These are phyloP conservation scores for Gallinago undulata DNA, from an alignment of 2,113 vertebrate species.

Conservation along the genomic window DNA sequence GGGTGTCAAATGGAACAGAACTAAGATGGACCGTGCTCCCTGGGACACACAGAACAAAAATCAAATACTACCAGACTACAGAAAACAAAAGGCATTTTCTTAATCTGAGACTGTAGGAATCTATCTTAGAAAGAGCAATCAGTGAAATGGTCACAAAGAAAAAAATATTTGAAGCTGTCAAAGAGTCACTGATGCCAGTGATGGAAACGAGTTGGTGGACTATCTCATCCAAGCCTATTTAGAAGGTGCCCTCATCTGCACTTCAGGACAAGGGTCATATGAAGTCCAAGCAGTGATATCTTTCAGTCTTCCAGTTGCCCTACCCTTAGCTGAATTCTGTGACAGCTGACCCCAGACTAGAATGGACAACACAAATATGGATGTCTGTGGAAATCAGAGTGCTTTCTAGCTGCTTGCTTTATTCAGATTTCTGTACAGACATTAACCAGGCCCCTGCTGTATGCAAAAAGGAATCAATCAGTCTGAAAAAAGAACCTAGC, in stretches of 20 bases:
- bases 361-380: background rate
- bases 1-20: background rate
- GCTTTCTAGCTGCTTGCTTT: background rate
- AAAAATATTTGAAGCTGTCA: background rate
- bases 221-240: background rate
- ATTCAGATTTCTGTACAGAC: constrained; percentile 9
- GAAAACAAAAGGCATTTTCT: background rate
- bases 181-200: background rate
- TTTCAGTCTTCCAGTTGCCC: background rate
- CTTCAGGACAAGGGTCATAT: background rate
- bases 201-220: background rate
- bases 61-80: background rate
- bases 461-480: constrained; percentile 31
- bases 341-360: background rate
- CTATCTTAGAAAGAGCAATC: background rate
- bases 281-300: background rate
- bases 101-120: background rate
- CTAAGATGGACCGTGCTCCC: background rate
- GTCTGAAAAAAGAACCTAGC: constrained; percentile 29
- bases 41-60: background rate
- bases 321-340: background rate
- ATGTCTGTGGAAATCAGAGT: background rate
- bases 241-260: background rate
- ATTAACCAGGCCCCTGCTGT: constrained; percentile 13
- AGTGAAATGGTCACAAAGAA: background rate